These are phyloP conservation scores for Artibeus lituratus DNA, from an alignment of 2,797 vertebrate genomes.

Conservation along the genomic window DNA sequence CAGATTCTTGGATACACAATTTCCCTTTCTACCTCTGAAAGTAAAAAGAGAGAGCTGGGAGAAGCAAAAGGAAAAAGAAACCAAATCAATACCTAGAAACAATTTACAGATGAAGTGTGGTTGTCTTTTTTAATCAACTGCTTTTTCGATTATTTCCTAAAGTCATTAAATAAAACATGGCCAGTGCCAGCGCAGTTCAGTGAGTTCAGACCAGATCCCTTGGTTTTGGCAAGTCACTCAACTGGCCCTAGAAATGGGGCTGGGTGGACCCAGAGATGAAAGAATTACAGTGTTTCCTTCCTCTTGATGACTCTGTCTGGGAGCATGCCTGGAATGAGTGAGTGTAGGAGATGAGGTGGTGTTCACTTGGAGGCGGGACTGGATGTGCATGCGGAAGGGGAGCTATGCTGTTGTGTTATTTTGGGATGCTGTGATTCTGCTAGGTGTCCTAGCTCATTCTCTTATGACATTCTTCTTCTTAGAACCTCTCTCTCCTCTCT, in stretches of 20 bases:
- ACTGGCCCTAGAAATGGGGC: background rate
- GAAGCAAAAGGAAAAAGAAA: background rate
- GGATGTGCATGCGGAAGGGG: background rate
- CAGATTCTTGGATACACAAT: background rate
- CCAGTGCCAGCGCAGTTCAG: background rate
- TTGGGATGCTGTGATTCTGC: background rate
- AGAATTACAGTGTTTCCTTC: constrained; percentile 56
- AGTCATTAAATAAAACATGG: background rate
- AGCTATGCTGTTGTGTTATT: background rate
- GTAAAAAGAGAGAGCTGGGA: background rate
- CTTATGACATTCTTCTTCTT: background rate
- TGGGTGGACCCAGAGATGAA: background rate
- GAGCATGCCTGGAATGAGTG: background rate
- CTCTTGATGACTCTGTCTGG: constrained; percentile 13
- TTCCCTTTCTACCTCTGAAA: background rate
- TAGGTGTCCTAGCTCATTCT: background rate
- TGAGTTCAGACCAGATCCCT: background rate
- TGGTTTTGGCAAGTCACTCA: constrained; percentile 2
- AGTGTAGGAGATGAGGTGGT: background rate
- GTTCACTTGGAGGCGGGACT: background rate
- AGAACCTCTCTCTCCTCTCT: background rate
- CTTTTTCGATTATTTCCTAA: constrained; percentile 55
- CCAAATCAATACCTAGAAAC: background rate
- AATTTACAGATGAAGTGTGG: background rate
- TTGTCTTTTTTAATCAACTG: constrained; percentile 15